These are phyloP conservation scores for Cephalopachus bancanus DNA, from an alignment of 2,797 vertebrate genomes.

Conservation along the genomic window DNA sequence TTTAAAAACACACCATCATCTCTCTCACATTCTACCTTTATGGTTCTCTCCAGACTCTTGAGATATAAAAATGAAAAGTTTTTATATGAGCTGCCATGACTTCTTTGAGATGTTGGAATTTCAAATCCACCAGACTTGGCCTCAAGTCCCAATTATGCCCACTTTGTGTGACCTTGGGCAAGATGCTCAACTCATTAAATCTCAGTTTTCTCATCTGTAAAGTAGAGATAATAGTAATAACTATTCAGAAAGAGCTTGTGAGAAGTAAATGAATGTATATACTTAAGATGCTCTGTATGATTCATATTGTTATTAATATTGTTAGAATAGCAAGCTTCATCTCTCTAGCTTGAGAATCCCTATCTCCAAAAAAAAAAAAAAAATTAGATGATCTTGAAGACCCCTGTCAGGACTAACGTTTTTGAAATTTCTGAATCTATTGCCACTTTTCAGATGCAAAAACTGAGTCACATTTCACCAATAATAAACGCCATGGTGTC, in stretches of 20 bases:
- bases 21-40: not conserved
- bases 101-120: not conserved
- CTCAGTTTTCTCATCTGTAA: not conserved
- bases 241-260: not conserved
- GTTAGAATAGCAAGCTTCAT: not conserved
- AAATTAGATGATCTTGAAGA: not conserved
- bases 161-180: not conserved
- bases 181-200: not conserved
- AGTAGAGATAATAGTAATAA: not conserved
- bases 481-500: constrained; percentile 43
- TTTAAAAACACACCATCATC: not conserved
- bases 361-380: constrained; percentile 38
- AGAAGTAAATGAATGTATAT: constrained; percentile 9
- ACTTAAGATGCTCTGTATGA: not conserved
- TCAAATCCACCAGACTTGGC: not conserved
- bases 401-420: not conserved
- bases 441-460: constrained; percentile 70
- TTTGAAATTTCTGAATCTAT: constrained; percentile 24
- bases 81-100: not conserved
- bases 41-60: not conserved
- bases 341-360: not conserved
- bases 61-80: not conserved
- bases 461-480: constrained; percentile 69
- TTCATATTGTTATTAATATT: not conserved
- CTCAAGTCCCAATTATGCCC: not conserved